These are phyloP conservation scores for Thumatha senex DNA, from an alignment of 2,888 invertebrate species.

Conservation along the genomic window DNA sequence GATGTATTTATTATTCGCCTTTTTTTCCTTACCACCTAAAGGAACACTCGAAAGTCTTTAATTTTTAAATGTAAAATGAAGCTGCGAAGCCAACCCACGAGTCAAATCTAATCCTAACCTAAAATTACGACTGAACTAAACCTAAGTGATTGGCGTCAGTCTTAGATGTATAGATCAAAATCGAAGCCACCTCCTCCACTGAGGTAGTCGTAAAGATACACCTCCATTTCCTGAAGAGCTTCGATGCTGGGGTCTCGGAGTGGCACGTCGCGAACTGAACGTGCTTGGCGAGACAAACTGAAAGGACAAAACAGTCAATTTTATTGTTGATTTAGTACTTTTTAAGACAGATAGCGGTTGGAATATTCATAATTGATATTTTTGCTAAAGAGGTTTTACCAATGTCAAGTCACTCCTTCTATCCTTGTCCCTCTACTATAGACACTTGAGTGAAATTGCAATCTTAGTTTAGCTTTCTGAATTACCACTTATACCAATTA, in stretches of 20 bases:
- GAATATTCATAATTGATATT: too few relatives aligned
- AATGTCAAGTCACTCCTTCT: too few relatives aligned
- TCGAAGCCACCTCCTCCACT: constrained; percentile 84
- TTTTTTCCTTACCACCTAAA: too few relatives aligned
- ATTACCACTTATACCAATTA: too few relatives aligned
- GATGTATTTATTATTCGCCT: too few relatives aligned
- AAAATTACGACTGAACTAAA: constrained; percentile 29
- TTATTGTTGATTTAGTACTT: background rate
- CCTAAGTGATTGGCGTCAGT: constrained; percentile 28
- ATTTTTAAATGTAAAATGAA: too few relatives aligned
- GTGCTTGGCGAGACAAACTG: constrained; percentile 76
- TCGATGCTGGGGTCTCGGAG: constrained; percentile 69
- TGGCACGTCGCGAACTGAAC: constrained; percentile 66
- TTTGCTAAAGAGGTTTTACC: too few relatives aligned
- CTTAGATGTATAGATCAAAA: constrained; percentile 75
- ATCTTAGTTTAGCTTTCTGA: too few relatives aligned
- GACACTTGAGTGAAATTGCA: too few relatives aligned
- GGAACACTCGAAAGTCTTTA: too few relatives aligned
- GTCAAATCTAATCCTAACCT: constrained; percentile 2
- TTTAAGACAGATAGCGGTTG: background rate
- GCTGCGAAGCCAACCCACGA: too few relatives aligned
- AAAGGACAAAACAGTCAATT: background rate
- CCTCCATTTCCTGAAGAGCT: constrained; percentile 82
- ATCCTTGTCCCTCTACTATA: too few relatives aligned
- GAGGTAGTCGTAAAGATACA: constrained; percentile 85